phyloP scores from a whole-genome alignment of 2,113 vertebrate genomes.

The Gadus chalcogrammus region DNA sequence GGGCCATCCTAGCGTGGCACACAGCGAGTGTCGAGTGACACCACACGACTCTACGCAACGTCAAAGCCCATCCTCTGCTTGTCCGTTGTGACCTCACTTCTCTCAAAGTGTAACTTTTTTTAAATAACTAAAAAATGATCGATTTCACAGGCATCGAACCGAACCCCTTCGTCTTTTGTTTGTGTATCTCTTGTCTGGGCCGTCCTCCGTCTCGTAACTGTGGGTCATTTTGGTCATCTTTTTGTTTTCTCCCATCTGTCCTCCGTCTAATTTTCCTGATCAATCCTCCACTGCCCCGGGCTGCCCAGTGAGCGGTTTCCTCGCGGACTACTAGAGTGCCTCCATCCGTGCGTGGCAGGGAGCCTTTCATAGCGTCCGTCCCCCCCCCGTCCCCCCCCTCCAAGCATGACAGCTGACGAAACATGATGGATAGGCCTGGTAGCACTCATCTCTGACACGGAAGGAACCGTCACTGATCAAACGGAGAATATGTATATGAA shows the following conservation, averaged over 20 bases:
- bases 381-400: slow-evolving; percentile 1
- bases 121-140: too few relatives aligned
- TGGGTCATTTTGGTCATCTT: slow-evolving; percentile 58
- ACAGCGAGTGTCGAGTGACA: too few relatives aligned
- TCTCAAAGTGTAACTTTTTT: too few relatives aligned
- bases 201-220: slow-evolving; percentile 44
- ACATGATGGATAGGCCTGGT: slow-evolving; percentile 65
- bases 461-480: slow-evolving; percentile 34
- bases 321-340: slow-evolving; percentile 58
- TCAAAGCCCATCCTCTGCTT: too few relatives aligned
- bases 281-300: slow-evolving; percentile 38
- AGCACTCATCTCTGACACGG: slow-evolving; percentile 41
- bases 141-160: too few relatives aligned
- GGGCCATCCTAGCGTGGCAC: too few relatives aligned
- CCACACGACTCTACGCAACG: too few relatives aligned
- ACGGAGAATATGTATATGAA: not conserved
- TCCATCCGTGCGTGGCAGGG: slow-evolving; percentile 39
- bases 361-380: slow-evolving; percentile 71
- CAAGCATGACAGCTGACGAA: slow-evolving; percentile 53
- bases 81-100: too few relatives aligned
- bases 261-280: slow-evolving; percentile 53
- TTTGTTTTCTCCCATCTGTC: slow-evolving; percentile 26
- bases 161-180: not conserved
- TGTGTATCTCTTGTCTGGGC: slow-evolving; percentile 25
- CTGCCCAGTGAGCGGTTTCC: slow-evolving; percentile 39